Base-by-base conservation (phyloP, 2,888 invertebrate species). In the Scelioninae gen. 2 region DNA sequence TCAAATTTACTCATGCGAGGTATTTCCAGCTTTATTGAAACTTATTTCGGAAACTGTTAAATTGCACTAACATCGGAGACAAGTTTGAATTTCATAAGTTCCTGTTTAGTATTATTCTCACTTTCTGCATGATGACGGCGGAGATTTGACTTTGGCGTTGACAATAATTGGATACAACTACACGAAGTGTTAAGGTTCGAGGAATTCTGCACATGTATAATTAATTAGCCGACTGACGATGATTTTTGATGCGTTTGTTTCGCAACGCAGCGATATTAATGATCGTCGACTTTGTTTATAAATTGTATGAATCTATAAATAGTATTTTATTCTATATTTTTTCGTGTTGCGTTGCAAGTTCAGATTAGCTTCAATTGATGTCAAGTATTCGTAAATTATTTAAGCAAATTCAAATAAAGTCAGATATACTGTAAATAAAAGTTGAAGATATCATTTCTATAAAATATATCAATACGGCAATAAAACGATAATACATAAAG, bases 151-250 rank as follows among this genome's bases (percentile, higher is more conserved):
- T 55, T 55, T 57, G 65, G 57, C 39, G 39, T 65, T 55, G 57
- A 48, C 13, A 57, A 65, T 57, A 57, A 57, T 65, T 46, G 57
- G 57, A 37, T 55, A 57, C 57, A 53, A 53, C 25, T 64, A 45
- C 22, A 16, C 19, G 9, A n/a, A 43, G 61, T 61, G 31, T 50
- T 9, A 16, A 19, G 25, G 41, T 50, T 41, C 50, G 41, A 39
- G 41, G 50, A 50, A 61, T 61, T 16, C 37, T n/a, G 28, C n/a
- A 61, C 22, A 41, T 50, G 41, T 13, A 18, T 50, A 41, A 50
- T 50, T 61, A 60, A 31, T 41, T 61, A 46, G 28, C 9, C 15
- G 11, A 28, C 41, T 50, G 31, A 31, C 50, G 48, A 50, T 39
- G 31, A 7, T 4, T 50, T 39, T 39, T 61, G 61, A 31, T 31